Evolutionary conservation across 2,888 invertebrate genomes (phyloP), one percentile per base, ranked within the genome.

Genomic region (Stenotaenia linearis): DNA sequence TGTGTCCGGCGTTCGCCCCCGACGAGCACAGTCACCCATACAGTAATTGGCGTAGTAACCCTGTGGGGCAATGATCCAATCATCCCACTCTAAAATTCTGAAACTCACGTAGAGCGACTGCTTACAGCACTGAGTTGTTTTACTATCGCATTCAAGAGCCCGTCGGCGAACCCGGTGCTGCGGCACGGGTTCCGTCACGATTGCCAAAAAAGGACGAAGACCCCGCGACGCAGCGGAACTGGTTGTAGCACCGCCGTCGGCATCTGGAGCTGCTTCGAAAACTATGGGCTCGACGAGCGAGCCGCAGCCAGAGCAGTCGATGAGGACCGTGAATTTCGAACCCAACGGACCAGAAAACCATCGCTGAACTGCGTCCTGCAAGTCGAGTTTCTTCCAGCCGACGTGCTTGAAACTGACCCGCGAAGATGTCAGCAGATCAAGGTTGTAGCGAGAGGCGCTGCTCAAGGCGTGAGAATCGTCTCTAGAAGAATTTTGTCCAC

Each of bases 21-120:
- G 89, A 69, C 92, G 92, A 28, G 89, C 89, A 88, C 96, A 96
- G 85, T 93, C 93, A 82, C 96, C 96, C 84, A 93, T 91, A 88
- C 96, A 96, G 88, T 95, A 96, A 88, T 96, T 96, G 80, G 96
- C 96, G 87, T 93, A 94, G 89, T 96, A 96, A 83, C 96, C 95
- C 84, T 91, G 90, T 23, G 84, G 84, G 12, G 80, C 79, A 9
- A 83, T 82, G 76, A 83, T 82, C 83, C 83, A 83, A 88, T 96
- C 95, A 87, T 95, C 94, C 96, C 96, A 96, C 83, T 95, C 95
- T 78, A 96, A 89, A 84, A 93, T 92, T 85, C 92, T 92, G 88
- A 96, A 96, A 87, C 92, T 94, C 84, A 96, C 95, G 89, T 95
- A 96, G 88, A 96, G 94, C 77, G 92, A 90, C 87, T 96, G 93